Base-by-base conservation (phyloP, 2,113 vertebrate species). In the Morphnarchus princeps region DNA sequence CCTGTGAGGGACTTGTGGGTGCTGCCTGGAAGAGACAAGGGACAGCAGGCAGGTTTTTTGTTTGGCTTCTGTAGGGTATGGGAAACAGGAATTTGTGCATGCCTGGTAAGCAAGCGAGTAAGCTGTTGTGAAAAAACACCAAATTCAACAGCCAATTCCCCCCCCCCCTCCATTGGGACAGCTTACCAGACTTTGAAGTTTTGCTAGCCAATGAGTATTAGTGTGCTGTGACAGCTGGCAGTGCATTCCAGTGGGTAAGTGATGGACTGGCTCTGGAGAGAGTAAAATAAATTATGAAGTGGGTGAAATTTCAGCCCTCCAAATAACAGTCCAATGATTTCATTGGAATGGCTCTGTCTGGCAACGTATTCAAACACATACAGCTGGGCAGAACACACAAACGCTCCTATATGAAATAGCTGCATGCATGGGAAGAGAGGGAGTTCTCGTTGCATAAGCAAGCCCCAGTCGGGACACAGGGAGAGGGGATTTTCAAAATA, bases 331-430 rank as follows among this genome's bases (percentile, higher is more conserved):
- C 92, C 93, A 92, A 6, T 97, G 94, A 96, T 96, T 96, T 96
- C 96, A 94, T 94, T 94, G 89, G 95, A 97, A 96, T 96, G 94
- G 69, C 77, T 93, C 71, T 91, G 72, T 96, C 96, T 97, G 97
- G 96, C 94, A 97, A 71, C 3, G 0, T 40, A 84, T 57, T 89
- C 95, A 87, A 92, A 89, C 77, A 92, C 77, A 93, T 79, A 85
- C 87, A 94, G 94, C 83, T 94, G 93, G 92, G 94, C 81, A 93
- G 90, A 91, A 6, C 81, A 88, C 81, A 93, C 63, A 83, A 66
- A 50, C 5, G 25, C 58, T 94, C 72, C 88, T 96, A 12, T 78
- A 80, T 43, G 69, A 73, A 96, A 82, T 32, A 57, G 82, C 54
- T 18, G 16, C 47, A 10, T 47, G 57, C 92, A 89, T 6, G 70